Percentiles rank a stretch among this genome's conserved stretches.
Conservation (phyloP, 2,797 vertebrate genomes). For the Pachyuromys duprasi region DNA sequence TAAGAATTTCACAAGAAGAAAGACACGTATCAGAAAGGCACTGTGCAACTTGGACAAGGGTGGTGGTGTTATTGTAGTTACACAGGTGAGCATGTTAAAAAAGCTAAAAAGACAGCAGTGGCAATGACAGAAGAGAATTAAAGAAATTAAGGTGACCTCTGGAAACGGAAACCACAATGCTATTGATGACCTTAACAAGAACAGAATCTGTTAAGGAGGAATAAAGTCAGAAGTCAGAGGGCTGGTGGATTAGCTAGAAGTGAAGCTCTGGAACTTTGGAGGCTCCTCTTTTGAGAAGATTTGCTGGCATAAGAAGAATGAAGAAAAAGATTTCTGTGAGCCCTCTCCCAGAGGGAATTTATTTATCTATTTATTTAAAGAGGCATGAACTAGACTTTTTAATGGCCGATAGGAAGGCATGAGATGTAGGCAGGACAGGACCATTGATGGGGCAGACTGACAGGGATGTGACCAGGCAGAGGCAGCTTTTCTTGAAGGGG, state of each 20-base stretch:
- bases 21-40: background rate
- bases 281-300: background rate
- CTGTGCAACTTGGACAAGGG: background rate
- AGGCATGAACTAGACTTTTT: background rate
- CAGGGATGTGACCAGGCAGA: background rate
- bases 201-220: background rate
- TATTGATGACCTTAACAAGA: background rate
- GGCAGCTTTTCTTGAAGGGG: background rate
- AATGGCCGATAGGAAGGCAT: background rate
- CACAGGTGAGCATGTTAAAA: background rate
- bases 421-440: background rate
- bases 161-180: background rate
- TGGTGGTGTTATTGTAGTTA: background rate
- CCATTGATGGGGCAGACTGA: background rate
- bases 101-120: background rate
- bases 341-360: background rate
- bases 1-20: slow-evolving; percentile 33
- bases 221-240: background rate
- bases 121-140: background rate
- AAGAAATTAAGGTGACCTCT: background rate
- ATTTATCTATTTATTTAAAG: background rate
- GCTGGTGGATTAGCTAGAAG: background rate
- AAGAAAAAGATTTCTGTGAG: background rate
- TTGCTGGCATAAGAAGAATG: background rate
- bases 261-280: background rate